A percentile compares a stretch with the other conserved stretches of the same genome.
Evolutionary conservation across 1,140 invertebrate genomes (phyloP).

Genomic region (Theocolax elegans): DNA sequence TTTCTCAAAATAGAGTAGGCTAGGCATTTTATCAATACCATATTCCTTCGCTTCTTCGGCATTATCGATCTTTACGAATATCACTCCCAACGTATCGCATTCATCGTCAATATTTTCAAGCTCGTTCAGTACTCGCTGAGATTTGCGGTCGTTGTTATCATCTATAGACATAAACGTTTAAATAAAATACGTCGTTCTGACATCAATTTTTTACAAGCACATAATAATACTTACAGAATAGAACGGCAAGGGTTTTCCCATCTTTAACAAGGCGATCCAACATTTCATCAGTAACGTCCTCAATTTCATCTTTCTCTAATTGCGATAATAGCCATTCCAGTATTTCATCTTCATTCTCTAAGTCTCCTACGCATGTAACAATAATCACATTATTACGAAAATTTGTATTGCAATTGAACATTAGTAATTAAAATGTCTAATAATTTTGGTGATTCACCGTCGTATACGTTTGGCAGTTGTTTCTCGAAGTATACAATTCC

Average conservation of each 20-base stretch:
- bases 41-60: constrained; percentile 89
- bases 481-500: constrained; percentile 94
- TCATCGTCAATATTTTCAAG: constrained; percentile 96
- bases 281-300: constrained; percentile 95
- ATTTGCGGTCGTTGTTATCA: constrained; percentile 91
- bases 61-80: constrained; percentile 94
- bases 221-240: constrained; percentile 87
- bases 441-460: constrained; percentile 73
- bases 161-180: constrained; percentile 70
- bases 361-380: constrained; percentile 73
- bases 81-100: constrained; percentile 86
- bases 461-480: constrained; percentile 91
- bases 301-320: constrained; percentile 91
- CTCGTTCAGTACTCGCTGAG: constrained; percentile 86
- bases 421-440: too few relatives aligned
- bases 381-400: too few relatives aligned
- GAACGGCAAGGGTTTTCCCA: constrained; percentile 87
- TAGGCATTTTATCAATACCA: constrained; percentile 88
- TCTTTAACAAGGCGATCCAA: constrained; percentile 89
- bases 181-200: background rate
- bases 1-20: constrained; percentile 91
- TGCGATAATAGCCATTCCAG: constrained; percentile 88
- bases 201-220: background rate
- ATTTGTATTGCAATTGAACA: too few relatives aligned
- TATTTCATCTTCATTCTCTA: constrained; percentile 91